These are phyloP conservation scores for Periophthalmus magnuspinnatus DNA, from an alignment of 2,797 vertebrate species.

Conservation along the genomic window DNA sequence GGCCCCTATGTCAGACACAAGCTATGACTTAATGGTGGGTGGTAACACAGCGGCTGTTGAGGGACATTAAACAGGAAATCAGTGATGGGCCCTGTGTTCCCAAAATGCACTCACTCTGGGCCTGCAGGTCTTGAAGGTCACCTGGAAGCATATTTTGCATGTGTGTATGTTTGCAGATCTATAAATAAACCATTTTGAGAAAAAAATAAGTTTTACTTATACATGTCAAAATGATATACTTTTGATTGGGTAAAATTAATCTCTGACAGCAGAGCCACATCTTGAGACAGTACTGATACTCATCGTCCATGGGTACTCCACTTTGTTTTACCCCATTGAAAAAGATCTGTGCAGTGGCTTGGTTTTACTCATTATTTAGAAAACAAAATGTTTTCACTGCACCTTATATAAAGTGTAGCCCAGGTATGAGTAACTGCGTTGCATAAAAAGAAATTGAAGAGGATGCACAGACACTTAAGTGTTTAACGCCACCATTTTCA, in stretches of 20 bases:
- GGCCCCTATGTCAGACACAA: conserved; percentile 62
- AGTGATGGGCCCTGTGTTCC: conserved; percentile 48
- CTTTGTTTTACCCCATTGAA: background rate
- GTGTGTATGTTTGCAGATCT: no score
- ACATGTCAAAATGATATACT: no score
- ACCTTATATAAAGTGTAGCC: no score
- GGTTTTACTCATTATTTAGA: background rate
- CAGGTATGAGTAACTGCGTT: no score
- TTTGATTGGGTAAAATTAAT: conserved; percentile 56
- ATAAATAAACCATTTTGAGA: no score
- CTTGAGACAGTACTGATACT: background rate
- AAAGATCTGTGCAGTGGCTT: background rate
- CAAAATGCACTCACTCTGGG: background rate
- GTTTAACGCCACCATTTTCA: conserved; percentile 68
- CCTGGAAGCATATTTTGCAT: conserved; percentile 35
- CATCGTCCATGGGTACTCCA: background rate
- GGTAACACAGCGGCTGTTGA: conserved; percentile 66
- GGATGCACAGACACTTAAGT: conserved; percentile 54
- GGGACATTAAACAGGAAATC: conserved; percentile 71
- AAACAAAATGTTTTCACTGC: background rate
- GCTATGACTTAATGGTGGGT: conserved; percentile 73
- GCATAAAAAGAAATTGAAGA: background rate
- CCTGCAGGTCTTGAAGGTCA: conserved; percentile 48
- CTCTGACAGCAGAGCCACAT: conserved; percentile 64
- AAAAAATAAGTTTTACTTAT: no score